A percentile compares a stretch with the other conserved stretches of the same genome.
These are phyloP conservation scores for Drosophila seguyi DNA, from an alignment of 1,140 invertebrate genomes.

Conservation along the genomic window DNA sequence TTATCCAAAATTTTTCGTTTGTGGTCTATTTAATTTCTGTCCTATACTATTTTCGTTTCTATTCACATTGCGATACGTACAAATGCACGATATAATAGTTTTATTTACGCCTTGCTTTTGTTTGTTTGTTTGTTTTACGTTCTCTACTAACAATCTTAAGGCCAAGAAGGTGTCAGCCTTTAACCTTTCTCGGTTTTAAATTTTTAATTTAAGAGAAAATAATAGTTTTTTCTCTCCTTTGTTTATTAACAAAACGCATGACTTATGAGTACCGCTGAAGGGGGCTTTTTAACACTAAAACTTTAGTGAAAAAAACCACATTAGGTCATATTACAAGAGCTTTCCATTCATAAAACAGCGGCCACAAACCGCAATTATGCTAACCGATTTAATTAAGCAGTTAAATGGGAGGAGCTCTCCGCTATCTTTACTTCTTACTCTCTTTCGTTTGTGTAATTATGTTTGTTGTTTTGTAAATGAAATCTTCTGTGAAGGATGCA, in stretches of 20 bases:
- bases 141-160: slow-evolving; percentile 46
- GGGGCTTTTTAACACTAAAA: not conserved
- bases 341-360: slow-evolving; percentile 57
- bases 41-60: slow-evolving; percentile 37
- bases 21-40: slow-evolving; percentile 37
- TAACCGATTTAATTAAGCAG: slow-evolving; percentile 54
- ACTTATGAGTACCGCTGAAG: slow-evolving; percentile 33
- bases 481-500: slow-evolving; percentile 1
- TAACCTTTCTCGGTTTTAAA: slow-evolving; percentile 33
- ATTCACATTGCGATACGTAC: slow-evolving; percentile 11
- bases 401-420: slow-evolving; percentile 22
- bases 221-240: slow-evolving; percentile 20
- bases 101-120: slow-evolving; percentile 37
- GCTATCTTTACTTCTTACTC: slow-evolving; percentile 19
- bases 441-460: slow-evolving; percentile 21
- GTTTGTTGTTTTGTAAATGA: slow-evolving; percentile 6
- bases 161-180: slow-evolving; percentile 41
- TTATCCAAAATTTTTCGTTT: slow-evolving; percentile 58
- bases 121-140: slow-evolving; percentile 19
- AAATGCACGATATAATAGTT: slow-evolving; percentile 52
- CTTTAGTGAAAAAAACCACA: slow-evolving; percentile 11
- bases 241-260: slow-evolving; percentile 36
- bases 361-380: slow-evolving; percentile 53
- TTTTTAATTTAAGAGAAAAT: not conserved
- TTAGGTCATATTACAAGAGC: slow-evolving; percentile 30